Evolutionary conservation across 2,113 vertebrate species (phyloP), one percentile per base, ranked within the genome.

Genomic region (Zosterops pallidus): DNA sequence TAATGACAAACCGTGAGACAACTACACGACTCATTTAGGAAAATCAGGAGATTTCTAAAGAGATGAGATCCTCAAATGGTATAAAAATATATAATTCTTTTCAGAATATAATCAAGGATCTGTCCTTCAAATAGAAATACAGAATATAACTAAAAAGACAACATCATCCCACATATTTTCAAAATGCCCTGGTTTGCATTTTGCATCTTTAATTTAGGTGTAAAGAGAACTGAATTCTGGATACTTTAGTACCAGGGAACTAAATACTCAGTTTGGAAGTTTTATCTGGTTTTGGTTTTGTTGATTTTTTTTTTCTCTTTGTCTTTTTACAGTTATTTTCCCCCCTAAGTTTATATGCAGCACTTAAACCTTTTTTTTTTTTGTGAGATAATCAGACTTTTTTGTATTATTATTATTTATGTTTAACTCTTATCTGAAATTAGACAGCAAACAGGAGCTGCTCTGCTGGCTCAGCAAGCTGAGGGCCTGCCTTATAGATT

Each of bases 371-470:
- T 1, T 63, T 50, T 70, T 63, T 50, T 70, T 35, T 44, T 55
- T 68, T 39, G n/a, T 0, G 0, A 79, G 35, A 89, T 83, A 88
- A 92, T 93, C 89, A 87, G 78, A 88, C 10, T 86, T 88, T 88
- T 78, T 83, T 28, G 26, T 85, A 68, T 69, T 95, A 87, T 74
- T 89, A 62, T 86, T 94, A 80, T 91, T 89, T 89, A 87, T 47
- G 53, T 88, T 92, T 84, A 83, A 93, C 53, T 93, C 77, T 95
- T 95, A 92, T 96, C 92, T 96, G 79, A 97, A 91, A 94, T 91
- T 53, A 80, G 39, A 70, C 70, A 65, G 57, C 21, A 79, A 82
- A 74, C 4, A 63, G 33, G 44, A 92, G 52, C 59, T 71, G 29
- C 47, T 76, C 23, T 96, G 92, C 92, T 96, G 83, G 68, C 56